Conservation (phyloP, 2,797 vertebrate species). For the Bradypodion ventrale region DNA sequence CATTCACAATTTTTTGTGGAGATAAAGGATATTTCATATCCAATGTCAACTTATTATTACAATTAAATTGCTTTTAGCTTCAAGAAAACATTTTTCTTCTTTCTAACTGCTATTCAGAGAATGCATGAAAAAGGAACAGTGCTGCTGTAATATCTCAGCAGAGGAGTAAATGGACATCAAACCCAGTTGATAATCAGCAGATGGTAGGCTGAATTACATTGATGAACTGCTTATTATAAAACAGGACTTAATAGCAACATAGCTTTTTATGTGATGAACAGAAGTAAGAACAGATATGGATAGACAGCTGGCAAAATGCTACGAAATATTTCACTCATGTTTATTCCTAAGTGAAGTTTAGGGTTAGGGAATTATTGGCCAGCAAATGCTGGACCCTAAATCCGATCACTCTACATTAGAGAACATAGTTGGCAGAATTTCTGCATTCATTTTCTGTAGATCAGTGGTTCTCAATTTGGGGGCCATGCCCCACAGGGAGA, state of each 20-base stretch:
- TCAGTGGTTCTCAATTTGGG: too few relatives aligned
- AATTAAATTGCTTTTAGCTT: slow-evolving; percentile 3
- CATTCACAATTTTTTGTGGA: not conserved
- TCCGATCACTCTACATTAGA: not conserved
- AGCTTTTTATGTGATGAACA: not conserved
- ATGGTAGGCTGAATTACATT: not conserved
- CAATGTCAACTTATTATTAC: not conserved
- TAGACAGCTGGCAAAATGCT: not conserved
- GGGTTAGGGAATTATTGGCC: not conserved
- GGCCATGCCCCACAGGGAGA: too few relatives aligned
- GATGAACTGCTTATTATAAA: not conserved
- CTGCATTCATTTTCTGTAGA: too few relatives aligned
- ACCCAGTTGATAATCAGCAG: slow-evolving; percentile 2
- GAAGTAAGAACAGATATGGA: not conserved
- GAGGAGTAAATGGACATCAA: not conserved
- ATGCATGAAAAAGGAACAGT: not conserved
- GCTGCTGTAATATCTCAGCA: not conserved
- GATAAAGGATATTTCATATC: not conserved
- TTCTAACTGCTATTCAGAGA: not conserved
- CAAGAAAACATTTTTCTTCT: slow-evolving; percentile 4
- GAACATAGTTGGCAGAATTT: not conserved
- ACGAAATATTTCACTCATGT: not conserved
- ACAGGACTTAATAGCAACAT: not conserved
- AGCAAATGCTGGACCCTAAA: not conserved
- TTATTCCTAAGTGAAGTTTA: not conserved